Base-by-base conservation (phyloP, 1,140 invertebrate genomes). In the Yoshiicerus persimilis region DNA sequence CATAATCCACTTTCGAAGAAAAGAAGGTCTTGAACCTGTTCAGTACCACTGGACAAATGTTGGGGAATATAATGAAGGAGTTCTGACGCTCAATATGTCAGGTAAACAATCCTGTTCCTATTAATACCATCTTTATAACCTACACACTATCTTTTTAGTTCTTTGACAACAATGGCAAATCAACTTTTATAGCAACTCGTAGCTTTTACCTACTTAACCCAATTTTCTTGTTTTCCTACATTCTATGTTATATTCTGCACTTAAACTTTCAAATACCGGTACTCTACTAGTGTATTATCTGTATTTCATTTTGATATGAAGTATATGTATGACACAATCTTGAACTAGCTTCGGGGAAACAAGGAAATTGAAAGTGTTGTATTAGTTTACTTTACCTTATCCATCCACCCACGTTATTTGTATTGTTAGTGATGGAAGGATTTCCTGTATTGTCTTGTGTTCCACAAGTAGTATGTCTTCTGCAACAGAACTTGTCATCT, bases 41-140 rank as follows among this genome's bases (percentile, higher is more conserved):
- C 93, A 94, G 41, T 98, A 96, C 92, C 94, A 95, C 88, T 99
- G 97, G 97, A 94, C 97, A 16, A 95, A 95, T 88, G 97, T 98
- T 1, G 97, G 97, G 1, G 95, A 96, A 92, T 97, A 97, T 92
- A 92, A 95, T 32, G 95, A 96, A 91, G 96, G 96, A 13, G 94
- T 95, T 91, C 93, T 98, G 3, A 93, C 94, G n/a, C 93, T 98
- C 2, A 95, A 97, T 91, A 95, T 97, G 94, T 94, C 95, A 87
- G 95, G 96, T 97, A 92, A 94, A 80, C n/a, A 36, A 38, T 27
- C 25, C n/a, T n/a, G 23, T 62, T 16, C 23, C 56, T 20, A 93
- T 90, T 20, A 89, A 84, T 88, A 25, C 23, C 36, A 9, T 30
- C 1, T 30, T 80, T 85, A 84, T 64, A 88, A 41, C 84, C 87